These are phyloP conservation scores for Hirtodrosophila cameraria DNA, from an alignment of 2,888 invertebrate species.

Conservation along the genomic window DNA sequence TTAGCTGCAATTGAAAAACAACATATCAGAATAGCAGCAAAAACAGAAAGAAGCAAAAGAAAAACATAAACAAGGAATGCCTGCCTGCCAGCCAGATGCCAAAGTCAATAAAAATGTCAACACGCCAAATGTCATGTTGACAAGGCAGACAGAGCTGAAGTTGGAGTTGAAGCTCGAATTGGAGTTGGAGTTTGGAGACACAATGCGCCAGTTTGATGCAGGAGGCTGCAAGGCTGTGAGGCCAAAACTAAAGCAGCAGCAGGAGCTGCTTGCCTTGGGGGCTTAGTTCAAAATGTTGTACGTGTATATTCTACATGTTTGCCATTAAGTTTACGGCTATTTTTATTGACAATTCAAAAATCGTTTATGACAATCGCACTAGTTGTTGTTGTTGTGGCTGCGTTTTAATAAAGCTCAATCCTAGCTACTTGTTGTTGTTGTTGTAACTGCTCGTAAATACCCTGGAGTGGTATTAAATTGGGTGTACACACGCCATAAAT, in stretches of 20 bases:
- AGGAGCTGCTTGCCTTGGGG: slow-evolving; percentile 2
- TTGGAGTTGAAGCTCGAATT: slow-evolving; percentile 7
- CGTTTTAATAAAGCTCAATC: slow-evolving; percentile 68
- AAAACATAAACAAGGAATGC: slow-evolving; percentile 42
- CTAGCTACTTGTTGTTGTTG: slow-evolving; percentile 15
- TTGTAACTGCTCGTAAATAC: not conserved
- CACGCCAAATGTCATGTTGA: slow-evolving; percentile 80
- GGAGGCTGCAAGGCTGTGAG: too few relatives aligned
- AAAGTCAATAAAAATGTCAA: slow-evolving; percentile 80
- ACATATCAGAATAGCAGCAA: too few relatives aligned
- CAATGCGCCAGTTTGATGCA: slow-evolving; percentile 18
- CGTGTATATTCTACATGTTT: slow-evolving; percentile 52
- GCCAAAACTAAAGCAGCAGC: too few relatives aligned
- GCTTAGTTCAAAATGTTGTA: slow-evolving; percentile 14
- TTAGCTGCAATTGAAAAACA: slow-evolving; percentile 29
- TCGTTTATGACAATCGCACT: slow-evolving; percentile 80
- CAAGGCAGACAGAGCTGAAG: slow-evolving; percentile 57
- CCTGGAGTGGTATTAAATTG: not conserved
- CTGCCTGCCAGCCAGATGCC: slow-evolving; percentile 53
- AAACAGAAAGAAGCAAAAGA: slow-evolving; percentile 15
- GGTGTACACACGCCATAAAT: too few relatives aligned
- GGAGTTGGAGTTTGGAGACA: slow-evolving; percentile 33
- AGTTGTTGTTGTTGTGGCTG: slow-evolving; percentile 33
- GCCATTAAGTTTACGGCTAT: slow-evolving; percentile 58
- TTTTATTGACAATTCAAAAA: slow-evolving; percentile 81